Base-by-base conservation (phyloP, 2,888 invertebrate species). In the Xanthorhoe designata region DNA sequence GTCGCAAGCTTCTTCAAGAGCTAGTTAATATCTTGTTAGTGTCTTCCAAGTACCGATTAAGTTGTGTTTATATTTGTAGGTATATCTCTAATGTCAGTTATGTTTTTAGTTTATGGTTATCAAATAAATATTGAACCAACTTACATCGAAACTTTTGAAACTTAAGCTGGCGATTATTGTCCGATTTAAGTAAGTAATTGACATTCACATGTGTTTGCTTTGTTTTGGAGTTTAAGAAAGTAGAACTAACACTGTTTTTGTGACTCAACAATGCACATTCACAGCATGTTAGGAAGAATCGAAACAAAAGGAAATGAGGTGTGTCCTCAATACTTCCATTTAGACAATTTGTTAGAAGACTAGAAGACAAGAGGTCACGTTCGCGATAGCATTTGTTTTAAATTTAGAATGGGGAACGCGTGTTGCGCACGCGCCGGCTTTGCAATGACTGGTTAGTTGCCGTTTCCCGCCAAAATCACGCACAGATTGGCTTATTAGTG, bases 161-260 rank as follows among this genome's bases (percentile, higher is more conserved):
- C 68, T 68, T 70, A 67, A 68, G 58, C 66, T 50, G 67, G 67
- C 42, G 58, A 64, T 55, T 67, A 64, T 50, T 70, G 70, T 71
- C 70, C 70, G 68, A 73, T 57, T 29, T 56, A 57, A 35, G 57
- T 50, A 24, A n/a, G 2, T 24, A 68, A 63, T 81, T 78, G 75
- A 78, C 75, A 84, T 83, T 82, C 84, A 85, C 84, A 81, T 78
- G 77, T 78, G 78, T 81, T 83, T 79, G 81, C 80, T 85, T 84
- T 83, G 84, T 87, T 42, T 84, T 78, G 75, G 76, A 82, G 78
- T 85, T 88, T 85, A 86, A 74, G 90, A 92, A 92, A 92, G 90
- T 92, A 86, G 87, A 92, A 91, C 91, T 91, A 90, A 91, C 89
- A 90, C 89, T 86, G 80, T 85, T 88, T 87, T 91, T 91, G 84